Percentiles rank a stretch among this genome's conserved stretches.
Evolutionary conservation across 2,888 invertebrate genomes (phyloP).

Genomic region (Drosophila atripex): DNA sequence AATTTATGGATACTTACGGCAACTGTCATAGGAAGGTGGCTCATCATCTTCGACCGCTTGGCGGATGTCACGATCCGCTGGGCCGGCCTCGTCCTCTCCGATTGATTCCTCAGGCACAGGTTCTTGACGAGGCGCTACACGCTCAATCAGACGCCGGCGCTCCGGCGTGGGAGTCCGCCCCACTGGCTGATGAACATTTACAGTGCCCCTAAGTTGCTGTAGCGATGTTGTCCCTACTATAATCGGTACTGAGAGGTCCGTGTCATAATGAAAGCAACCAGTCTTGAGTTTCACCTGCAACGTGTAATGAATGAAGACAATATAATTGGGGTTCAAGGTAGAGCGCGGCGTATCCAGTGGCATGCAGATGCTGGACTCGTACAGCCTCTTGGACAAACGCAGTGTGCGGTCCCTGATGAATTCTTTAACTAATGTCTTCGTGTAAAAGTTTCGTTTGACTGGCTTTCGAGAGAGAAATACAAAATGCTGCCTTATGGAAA

Average conservation of each 20-base stretch:
- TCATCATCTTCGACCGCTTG: conserved; percentile 70
- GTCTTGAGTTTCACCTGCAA: conserved; percentile 78
- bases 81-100: conserved; percentile 44
- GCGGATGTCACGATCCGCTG: conserved; percentile 49
- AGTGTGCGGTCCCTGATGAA: conserved; percentile 70
- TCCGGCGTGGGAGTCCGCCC: conserved; percentile 60
- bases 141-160: conserved; percentile 65
- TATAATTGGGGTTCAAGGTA: conserved; percentile 84
- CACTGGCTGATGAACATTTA: conserved; percentile 62
- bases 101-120: conserved; percentile 53
- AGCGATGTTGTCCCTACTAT: conserved; percentile 78
- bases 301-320: conserved; percentile 79
- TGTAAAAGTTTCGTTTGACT: conserved; percentile 78
- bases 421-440: conserved; percentile 75
- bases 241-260: conserved; percentile 75
- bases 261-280: conserved; percentile 79
- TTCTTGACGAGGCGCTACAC: conserved; percentile 51
- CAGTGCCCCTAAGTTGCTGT: conserved; percentile 50
- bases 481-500: conserved; percentile 76
- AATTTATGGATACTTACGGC: conserved; percentile 59
- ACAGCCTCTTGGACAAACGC: conserved; percentile 83
- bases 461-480: conserved; percentile 80
- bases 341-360: conserved; percentile 89
- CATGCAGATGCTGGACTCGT: conserved; percentile 85
- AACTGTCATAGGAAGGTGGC: conserved; percentile 81